Base-by-base conservation (phyloP, 1,140 invertebrate genomes). In the Rhopalosiphum padi region DNA sequence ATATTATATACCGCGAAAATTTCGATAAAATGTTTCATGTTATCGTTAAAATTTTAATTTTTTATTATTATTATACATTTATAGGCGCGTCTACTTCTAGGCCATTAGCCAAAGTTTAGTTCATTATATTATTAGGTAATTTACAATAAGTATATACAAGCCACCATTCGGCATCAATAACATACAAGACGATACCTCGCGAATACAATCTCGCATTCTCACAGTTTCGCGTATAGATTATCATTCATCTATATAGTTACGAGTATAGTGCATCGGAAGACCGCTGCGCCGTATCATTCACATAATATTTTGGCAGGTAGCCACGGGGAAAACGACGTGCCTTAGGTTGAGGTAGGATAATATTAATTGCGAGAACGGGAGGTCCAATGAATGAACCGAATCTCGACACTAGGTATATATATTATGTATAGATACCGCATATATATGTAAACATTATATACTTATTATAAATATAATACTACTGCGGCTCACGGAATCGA, bases 331-430 rank as follows among this genome's bases (percentile, higher is more conserved):
- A 89, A 89, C 51, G 51, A 41, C 15, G 23, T 8, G 9, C 22
- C 35, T 41, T 23, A 9, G 88, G 86, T 88, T 88, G 86, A 88
- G 86, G 86, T 88, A 88, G 86, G 88, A 89, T 89, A 41, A 18
- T 55, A 55, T 25, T 18, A 25, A 37, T 89, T 25, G 25, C 22
- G 35, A 22, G 51, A 55, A 89, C 18, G 37, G 23, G 30, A n/a
- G 85, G 15, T n/a, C 15, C 60, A 77, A 4, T 77, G 60, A 77
- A 77, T n/a, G 30, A 77, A 77, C n/a, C 30, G 30, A 77, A 77
- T 77, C 15, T 77, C 30, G 60, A n/a, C 5, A 68, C 11, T 68
- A 77, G 11, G n/a, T n/a, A 18, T n/a, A n/a, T 41, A 41, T 41
- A 41, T 41, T 41, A 41, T 41, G 41, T 22, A 21, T 53, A 53